Evolutionary conservation across 2,113 vertebrate species (phyloP), one percentile per base, ranked within the genome.

Genomic region (Phyllostomus hastatus): DNA sequence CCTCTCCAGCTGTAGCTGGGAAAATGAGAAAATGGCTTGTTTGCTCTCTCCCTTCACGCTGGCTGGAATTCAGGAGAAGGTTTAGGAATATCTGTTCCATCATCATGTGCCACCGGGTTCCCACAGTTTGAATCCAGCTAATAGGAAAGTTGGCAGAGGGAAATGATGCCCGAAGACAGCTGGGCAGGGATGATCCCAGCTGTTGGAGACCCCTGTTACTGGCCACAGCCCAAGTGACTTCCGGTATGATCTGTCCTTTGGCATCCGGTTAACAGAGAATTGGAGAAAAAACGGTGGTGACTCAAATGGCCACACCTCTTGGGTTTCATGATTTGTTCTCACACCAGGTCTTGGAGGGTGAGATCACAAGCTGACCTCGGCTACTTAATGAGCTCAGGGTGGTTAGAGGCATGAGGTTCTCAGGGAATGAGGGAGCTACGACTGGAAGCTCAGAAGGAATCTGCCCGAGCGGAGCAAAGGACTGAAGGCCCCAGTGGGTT

Each of bases 221-320:
- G 94, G 90, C 92, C 67, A 84, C 84, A 95, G 88, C 90, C 90
- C 95, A 96, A 97, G 88, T 91, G 80, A 97, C 96, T 97, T 97
- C 96, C 96, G 93, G 94, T 95, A 97, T 97, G 97, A 97, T 97
- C 94, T 97, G 88, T 97, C 96, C 90, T 97, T 97, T 97, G 96
- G 97, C 96, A 95, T 95, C 43, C 67, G 92, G 87, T 96, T 91
- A 94, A 97, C 89, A 96, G 82, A 89, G 87, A 97, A 85, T 92
- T 97, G 94, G 92, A 96, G 96, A 93, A 97, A 97, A 93, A 96
- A 93, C 66, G 67, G 86, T 94, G 88, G 94, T 97, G 92, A 95
- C 94, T 97, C 96, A 98, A 96, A 97, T 84, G 83, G 95, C 95
- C 95, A 96, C 96, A 95, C 96, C 97, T 97, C 94, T 97, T 94